These are phyloP conservation scores for Eustalomyia histrio DNA, from an alignment of 2,888 invertebrate species.

Conservation along the genomic window DNA sequence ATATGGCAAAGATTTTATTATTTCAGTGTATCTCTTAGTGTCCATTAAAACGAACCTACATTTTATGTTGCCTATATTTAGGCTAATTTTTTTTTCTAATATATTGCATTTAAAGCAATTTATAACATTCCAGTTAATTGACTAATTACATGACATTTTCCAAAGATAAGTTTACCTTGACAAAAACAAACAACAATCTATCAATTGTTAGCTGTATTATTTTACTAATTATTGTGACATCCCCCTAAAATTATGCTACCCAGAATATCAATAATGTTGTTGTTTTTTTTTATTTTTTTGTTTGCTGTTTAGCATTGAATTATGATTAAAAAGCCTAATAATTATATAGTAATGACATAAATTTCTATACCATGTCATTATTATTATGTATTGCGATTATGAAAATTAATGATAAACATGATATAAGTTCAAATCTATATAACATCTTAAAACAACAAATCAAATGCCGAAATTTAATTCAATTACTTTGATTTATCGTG, in stretches of 20 bases:
- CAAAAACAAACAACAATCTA: neutral
- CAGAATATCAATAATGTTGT: too few relatives aligned
- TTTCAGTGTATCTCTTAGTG: too few relatives aligned
- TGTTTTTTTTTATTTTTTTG: neutral
- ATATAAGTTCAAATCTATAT: neutral
- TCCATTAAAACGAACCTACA: too few relatives aligned
- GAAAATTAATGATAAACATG: constrained; percentile 4
- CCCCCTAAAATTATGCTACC: neutral
- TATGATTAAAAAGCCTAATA: neutral
- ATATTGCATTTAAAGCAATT: neutral
- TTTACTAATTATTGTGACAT: neutral
- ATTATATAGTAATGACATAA: neutral
- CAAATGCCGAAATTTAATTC: constrained; percentile 53
- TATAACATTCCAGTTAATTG: neutral
- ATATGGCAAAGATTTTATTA: too few relatives aligned
- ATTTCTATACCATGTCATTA: neutral
- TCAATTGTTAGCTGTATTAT: neutral
- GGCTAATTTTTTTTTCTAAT: neutral
- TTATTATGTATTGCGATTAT: neutral
- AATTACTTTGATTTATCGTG: constrained; percentile 56
- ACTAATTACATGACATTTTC: neutral
- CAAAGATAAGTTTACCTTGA: neutral
- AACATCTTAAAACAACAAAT: constrained; percentile 16
- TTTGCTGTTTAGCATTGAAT: neutral
- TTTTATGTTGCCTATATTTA: neutral